Conservation (phyloP, 2,113 vertebrate species). For the Puffinus mauretanicus region DNA sequence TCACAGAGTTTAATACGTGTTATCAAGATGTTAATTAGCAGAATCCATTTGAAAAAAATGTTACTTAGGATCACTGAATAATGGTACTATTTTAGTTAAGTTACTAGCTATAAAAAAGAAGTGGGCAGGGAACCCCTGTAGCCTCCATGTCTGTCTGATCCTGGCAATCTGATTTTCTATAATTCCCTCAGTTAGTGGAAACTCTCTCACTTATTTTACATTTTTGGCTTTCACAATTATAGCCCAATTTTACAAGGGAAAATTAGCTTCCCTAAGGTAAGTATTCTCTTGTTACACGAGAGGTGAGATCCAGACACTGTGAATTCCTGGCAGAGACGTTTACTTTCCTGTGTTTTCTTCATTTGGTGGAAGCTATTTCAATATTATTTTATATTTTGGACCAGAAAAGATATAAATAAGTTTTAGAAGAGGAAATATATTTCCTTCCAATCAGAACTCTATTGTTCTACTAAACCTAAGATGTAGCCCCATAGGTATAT, state of each 20-base stretch:
- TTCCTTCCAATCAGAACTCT: constrained; percentile 25
- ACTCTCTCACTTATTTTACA: constrained; percentile 50
- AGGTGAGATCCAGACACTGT: constrained; percentile 66
- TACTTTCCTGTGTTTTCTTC: constrained; percentile 44
- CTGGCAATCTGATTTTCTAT: constrained; percentile 9
- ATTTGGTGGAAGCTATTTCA: constrained; percentile 37
- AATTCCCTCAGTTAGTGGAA: constrained; percentile 28
- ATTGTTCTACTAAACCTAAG: constrained; percentile 27
- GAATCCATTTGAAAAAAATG: not conserved
- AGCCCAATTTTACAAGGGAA: constrained; percentile 54
- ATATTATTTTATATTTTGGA: constrained; percentile 49
- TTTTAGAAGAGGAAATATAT: constrained; percentile 49
- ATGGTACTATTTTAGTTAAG: not conserved
- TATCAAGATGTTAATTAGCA: not conserved
- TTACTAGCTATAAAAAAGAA: not conserved
- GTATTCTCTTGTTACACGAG: constrained; percentile 50
- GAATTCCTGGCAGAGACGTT: constrained; percentile 50
- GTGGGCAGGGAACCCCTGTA: not conserved
- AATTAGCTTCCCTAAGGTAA: constrained; percentile 60
- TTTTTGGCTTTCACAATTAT: constrained; percentile 57
- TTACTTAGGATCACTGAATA: not conserved
- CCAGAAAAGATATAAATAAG: constrained; percentile 6
- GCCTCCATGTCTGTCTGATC: constrained; percentile 7
- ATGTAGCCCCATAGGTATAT: not conserved
- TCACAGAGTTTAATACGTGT: fast-evolving